Percentiles rank a stretch among this genome's conserved stretches.
These are phyloP conservation scores for Drosophila lutescens DNA, from an alignment of 2,888 invertebrate species.

Conservation along the genomic window DNA sequence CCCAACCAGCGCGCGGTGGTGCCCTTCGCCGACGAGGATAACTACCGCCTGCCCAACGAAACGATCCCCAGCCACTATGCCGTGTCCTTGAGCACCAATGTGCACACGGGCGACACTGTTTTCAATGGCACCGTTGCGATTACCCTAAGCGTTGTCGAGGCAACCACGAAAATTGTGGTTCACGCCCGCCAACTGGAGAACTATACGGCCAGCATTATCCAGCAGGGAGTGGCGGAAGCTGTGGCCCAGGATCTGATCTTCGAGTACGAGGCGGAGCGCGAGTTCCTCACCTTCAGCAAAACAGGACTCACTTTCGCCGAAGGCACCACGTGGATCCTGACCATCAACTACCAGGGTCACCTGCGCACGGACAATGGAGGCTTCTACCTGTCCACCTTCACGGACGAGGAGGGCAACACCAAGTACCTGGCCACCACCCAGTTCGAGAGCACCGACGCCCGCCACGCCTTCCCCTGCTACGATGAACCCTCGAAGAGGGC, in stretches of 20 bases:
- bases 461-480: constrained; percentile 90
- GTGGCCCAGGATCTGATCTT: constrained; percentile 6
- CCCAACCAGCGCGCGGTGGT: constrained; percentile 47
- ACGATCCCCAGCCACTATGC: constrained; percentile 86
- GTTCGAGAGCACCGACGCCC: constrained; percentile 88
- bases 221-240: constrained; percentile 10
- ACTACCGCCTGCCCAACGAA: constrained; percentile 86
- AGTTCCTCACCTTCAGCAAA: constrained; percentile 71
- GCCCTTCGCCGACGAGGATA: constrained; percentile 50
- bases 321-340: constrained; percentile 84
- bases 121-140: constrained; percentile 76
- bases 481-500: constrained; percentile 90
- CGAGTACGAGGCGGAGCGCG: constrained; percentile 59
- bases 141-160: constrained; percentile 53
- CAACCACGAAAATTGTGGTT: constrained; percentile 65
- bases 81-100: constrained; percentile 72
- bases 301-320: constrained; percentile 44
- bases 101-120: constrained; percentile 65
- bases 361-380: constrained; percentile 88
- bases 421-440: constrained; percentile 87
- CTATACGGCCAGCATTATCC: constrained; percentile 55
- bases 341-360: constrained; percentile 86
- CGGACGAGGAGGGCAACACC: constrained; percentile 52
- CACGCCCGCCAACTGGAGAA: constrained; percentile 69
- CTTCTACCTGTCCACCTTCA: constrained; percentile 87